phyloP scores from a whole-genome alignment of 2,113 vertebrate species.

The Gobiocypris rarus region DNA sequence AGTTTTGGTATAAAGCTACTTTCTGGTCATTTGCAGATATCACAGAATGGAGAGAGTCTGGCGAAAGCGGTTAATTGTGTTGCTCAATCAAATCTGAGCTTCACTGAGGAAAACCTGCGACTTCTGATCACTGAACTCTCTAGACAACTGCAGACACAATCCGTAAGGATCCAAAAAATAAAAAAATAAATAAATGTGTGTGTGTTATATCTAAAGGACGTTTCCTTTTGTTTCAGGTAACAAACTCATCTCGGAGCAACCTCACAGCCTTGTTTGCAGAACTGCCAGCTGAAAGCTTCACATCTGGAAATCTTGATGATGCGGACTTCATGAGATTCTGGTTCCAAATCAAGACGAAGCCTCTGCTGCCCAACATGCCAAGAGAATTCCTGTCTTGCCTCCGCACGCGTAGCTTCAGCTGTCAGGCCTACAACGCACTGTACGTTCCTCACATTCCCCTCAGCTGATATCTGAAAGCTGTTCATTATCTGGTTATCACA shows the following conservation, averaged over 20 bases:
- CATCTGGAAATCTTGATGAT: constrained; percentile 32
- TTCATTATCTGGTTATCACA: not conserved
- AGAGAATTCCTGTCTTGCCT: constrained; percentile 49
- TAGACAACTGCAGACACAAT: constrained; percentile 11
- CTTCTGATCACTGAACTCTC: constrained; percentile 40
- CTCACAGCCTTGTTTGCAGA: constrained; percentile 23
- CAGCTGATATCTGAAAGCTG: not conserved
- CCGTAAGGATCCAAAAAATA: not conserved
- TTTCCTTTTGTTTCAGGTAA: not conserved
- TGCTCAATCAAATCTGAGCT: constrained; percentile 28
- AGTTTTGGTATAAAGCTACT: not conserved
- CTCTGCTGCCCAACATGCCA: constrained; percentile 25
- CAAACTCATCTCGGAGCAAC: constrained; percentile 11
- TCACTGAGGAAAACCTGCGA: constrained; percentile 50
- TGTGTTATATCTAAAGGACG: not conserved
- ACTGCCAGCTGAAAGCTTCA: constrained; percentile 34
- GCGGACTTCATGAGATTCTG: constrained; percentile 47
- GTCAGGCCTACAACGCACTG: constrained; percentile 48
- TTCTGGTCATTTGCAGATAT: constrained; percentile 25
- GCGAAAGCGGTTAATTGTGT: constrained; percentile 37
- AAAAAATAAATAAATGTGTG: too few species aligned
- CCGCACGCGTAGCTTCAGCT: constrained; percentile 48
- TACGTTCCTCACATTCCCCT: constrained; percentile 36
- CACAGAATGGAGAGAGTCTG: constrained; percentile 32
- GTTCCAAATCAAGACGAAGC: constrained; percentile 51